Percentiles rank a stretch among this genome's conserved stretches.
phyloP scores from a whole-genome alignment of 2,797 vertebrate genomes.

The Poeciliopsis turneri region DNA sequence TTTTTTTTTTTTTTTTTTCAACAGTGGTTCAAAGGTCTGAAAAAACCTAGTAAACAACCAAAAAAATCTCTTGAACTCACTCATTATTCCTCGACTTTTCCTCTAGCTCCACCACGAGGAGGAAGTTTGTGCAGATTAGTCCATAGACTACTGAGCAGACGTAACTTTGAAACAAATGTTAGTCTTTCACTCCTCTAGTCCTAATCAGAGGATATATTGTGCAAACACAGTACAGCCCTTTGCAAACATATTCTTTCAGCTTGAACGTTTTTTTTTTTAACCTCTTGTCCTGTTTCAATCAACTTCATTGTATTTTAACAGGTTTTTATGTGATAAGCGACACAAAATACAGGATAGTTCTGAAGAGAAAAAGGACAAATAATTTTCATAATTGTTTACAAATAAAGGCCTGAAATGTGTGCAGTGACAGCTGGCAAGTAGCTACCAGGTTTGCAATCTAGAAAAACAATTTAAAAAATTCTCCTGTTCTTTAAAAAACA shows the following conservation, averaged over 20 bases:
- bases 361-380: neutral
- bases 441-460: neutral
- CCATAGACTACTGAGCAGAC: no score
- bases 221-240: neutral
- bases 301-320: neutral
- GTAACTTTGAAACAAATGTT: neutral
- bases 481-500: neutral
- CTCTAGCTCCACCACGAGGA: conserved; percentile 34
- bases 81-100: conserved; percentile 1
- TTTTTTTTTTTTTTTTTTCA: neutral
- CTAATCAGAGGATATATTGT: neutral
- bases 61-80: neutral
- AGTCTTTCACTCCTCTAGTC: neutral
- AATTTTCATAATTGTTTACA: neutral
- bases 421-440: neutral
- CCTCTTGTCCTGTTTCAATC: neutral
- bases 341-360: neutral
- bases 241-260: neutral
- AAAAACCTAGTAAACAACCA: neutral
- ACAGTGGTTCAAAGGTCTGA: neutral
- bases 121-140: conserved; percentile 4
- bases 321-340: neutral
- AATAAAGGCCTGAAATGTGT: neutral
- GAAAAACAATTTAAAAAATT: neutral
- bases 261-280: neutral